Conservation (phyloP, 2,888 invertebrate genomes). For the Entomobrya proxima region DNA sequence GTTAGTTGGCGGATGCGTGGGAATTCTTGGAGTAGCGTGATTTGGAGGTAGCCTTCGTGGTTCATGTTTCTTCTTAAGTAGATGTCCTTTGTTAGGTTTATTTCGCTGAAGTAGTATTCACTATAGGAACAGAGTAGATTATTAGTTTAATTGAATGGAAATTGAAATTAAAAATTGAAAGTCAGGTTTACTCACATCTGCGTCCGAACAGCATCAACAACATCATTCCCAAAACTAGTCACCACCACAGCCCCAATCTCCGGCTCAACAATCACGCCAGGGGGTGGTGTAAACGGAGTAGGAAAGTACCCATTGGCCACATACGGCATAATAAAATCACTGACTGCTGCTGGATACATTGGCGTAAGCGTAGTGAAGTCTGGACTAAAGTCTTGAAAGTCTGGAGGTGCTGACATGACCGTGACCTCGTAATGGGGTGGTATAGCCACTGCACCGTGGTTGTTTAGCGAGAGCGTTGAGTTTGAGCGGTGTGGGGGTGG, state of each 20-base stretch:
- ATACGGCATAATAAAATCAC: conserved; percentile 38
- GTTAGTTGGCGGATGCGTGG: conserved; percentile 84
- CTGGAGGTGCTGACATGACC: background rate
- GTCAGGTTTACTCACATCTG: conserved; percentile 27
- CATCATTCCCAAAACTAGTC: background rate
- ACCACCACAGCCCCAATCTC: background rate
- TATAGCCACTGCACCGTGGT: background rate
- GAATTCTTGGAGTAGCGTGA: conserved; percentile 96
- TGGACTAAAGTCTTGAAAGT: conserved; percentile 71
- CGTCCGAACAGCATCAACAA: background rate
- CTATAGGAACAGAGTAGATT: conserved; percentile 80
- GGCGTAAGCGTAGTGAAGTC: conserved; percentile 71
- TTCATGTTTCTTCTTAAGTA: conserved; percentile 87
- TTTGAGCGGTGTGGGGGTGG: background rate
- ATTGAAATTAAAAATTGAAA: background rate
- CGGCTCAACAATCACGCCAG: conserved; percentile 78
- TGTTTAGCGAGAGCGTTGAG: background rate
- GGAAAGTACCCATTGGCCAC: conserved; percentile 21
- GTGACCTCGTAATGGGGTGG: background rate
- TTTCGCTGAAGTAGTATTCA: conserved; percentile 99
- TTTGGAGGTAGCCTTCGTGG: conserved; percentile 90
- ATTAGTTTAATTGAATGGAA: background rate
- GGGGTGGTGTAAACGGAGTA: conserved; percentile 35
- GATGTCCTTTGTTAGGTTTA: conserved; percentile 96
- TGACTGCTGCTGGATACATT: conserved; percentile 31